A percentile compares a stretch with the other conserved stretches of the same genome.
Conservation (phyloP, 2,797 vertebrate species). For the Vultur gryphus region DNA sequence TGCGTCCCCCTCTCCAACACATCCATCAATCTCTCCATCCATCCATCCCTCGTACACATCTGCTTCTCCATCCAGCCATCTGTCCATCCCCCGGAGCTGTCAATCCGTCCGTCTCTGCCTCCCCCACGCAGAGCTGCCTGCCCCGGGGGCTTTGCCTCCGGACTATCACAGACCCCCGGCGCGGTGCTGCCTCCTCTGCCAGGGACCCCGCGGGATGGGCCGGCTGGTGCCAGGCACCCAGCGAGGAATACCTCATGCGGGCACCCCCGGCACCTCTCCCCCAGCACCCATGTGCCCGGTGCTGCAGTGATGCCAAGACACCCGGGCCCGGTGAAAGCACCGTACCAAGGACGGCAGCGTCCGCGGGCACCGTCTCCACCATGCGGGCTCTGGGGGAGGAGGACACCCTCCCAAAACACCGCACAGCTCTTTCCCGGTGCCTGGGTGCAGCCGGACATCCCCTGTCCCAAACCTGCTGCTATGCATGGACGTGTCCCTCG, state of each 20-base stretch:
- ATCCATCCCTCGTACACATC: background rate
- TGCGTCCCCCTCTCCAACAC: background rate
- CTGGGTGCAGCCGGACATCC: background rate
- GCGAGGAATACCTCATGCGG: fast-evolving
- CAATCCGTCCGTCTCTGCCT: slow-evolving; percentile 16
- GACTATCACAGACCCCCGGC: background rate
- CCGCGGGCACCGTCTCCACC: background rate
- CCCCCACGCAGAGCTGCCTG: background rate
- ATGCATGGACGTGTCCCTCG: fast-evolving
- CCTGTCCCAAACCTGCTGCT: background rate
- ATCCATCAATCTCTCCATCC: slow-evolving; percentile 14
- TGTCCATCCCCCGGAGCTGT: slow-evolving; percentile 42
- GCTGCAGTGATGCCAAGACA: background rate
- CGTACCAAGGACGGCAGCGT: background rate
- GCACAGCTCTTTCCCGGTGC: fast-evolving
- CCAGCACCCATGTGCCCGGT: background rate
- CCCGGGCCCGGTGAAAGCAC: too few relatives aligned
- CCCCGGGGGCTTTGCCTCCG: background rate
- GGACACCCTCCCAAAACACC: background rate
- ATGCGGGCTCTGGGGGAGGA: fast-evolving
- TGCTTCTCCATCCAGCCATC: background rate
- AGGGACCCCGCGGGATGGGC: background rate
- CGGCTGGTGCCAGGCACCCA: background rate
- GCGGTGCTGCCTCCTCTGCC: background rate
- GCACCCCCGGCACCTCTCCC: background rate